phyloP scores from a whole-genome alignment of 2,888 invertebrate species.

The Limnephilus rhombicus region DNA sequence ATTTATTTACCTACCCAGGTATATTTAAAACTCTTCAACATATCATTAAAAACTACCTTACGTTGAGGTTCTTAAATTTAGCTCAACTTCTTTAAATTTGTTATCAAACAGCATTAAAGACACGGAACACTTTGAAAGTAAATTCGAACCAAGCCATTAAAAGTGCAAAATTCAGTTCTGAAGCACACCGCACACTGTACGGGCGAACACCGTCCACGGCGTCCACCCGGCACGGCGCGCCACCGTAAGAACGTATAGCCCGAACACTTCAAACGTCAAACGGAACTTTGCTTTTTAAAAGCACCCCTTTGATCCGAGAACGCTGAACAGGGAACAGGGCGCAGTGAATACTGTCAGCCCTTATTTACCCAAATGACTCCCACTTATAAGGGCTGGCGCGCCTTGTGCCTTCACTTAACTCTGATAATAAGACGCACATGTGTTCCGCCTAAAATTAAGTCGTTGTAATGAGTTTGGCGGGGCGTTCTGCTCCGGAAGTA shows the following conservation, averaged over 20 bases:
- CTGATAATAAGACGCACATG: conserved; percentile 34
- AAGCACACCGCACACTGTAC: neutral
- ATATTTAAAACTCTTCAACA: neutral
- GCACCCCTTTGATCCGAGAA: neutral
- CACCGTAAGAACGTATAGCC: neutral
- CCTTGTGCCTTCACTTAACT: conserved; percentile 9
- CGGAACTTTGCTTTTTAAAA: conserved; percentile 35
- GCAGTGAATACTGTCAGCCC: neutral
- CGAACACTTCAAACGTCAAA: conserved; percentile 35
- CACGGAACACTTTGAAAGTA: conserved; percentile 11
- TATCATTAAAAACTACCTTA: neutral
- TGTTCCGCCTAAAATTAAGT: conserved; percentile 39
- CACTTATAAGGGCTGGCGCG: conserved; percentile 38
- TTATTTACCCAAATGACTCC: conserved; percentile 40
- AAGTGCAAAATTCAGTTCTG: conserved; percentile 40
- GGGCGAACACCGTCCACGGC: neutral
- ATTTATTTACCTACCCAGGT: too few relatives aligned
- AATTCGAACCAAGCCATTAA: conserved; percentile 30
- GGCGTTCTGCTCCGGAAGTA: neutral
- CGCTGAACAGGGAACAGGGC: neutral
- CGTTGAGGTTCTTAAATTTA: neutral
- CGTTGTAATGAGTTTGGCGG: conserved; percentile 35
- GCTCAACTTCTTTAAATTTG: neutral
- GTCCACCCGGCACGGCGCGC: neutral
- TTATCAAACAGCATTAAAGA: conserved; percentile 33